Base-by-base conservation (phyloP, 2,888 invertebrate species). In the Anthoptus insignis region DNA sequence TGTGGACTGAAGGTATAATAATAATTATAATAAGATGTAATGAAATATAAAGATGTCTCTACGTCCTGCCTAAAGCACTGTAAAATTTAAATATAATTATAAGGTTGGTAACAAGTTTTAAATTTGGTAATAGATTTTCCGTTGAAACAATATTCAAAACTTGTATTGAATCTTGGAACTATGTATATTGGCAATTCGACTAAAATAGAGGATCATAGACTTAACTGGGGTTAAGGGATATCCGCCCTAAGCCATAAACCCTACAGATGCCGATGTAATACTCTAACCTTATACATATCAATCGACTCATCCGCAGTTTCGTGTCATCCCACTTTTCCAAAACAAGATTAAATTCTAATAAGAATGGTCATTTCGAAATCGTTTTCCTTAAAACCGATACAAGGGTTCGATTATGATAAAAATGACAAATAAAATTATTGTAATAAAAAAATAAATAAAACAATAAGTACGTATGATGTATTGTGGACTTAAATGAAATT, bases 231-330 rank as follows among this genome's bases (percentile, higher is more conserved):
- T 76, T 71, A 78, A 42, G 79, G 80, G 75, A 79, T 77, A 79
- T 78, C 78, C 81, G 73, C 79, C 81, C 82, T 81, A 72, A 73
- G 73, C 74, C 70, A 76, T 78, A 81, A 57, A 78, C 80, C 80
- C 79, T 79, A 70, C 76, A 77, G 78, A 82, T 81, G 76, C 76
- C 78, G 76, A 78, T 69, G 81, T 76, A 81, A 83, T 82, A 82
- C 77, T 78, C 76, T 79, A 76, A 76, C 70, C 42, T 42, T 21
- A 42, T 42, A 34, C 54, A 49, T 73, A 67, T 72, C 69, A 66
- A 70, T 69, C 50, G 45, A 67, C 67, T 73, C 73, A 70, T 75
- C 74, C 11, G 32, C 11, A 32, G 2, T 32, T 70, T 73, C 78
- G 76, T 73, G 72, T 69, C 73, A 69, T 24, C 67, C 66, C 61